Evolutionary conservation across 2,888 invertebrate genomes (phyloP), one percentile per base, ranked within the genome.

Genomic region (Trachelus tabidus): DNA sequence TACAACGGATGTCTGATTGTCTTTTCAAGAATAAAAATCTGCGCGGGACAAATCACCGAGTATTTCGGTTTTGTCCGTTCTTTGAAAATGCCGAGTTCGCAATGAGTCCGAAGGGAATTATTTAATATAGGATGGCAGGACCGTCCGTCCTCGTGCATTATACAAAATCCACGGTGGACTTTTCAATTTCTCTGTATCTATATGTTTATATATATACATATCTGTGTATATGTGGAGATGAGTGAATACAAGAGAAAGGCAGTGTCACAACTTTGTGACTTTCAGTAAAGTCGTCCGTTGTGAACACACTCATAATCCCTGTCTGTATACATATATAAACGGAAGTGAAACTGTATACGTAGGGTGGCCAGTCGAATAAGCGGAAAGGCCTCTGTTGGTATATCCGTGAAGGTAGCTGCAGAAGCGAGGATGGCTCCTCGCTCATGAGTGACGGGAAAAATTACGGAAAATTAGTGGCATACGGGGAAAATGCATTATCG

Each of bases 51-150:
- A 56, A 23, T 56, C 56, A 23, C 6, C 56, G 56, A 56, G 1
- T 23, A 56, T 56, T 56, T 56, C 23, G 56, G 56, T 56, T 56
- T 56, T 23, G 56, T 23, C 23, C 9, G 56, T 56, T 56, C 56
- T 56, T 56, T 56, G 23, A 56, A 23, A 56, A 56, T 56, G 56
- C 9, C 56, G 3, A 23, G 23, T 56, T 23, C 23, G 23, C 56
- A 23, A 56, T 23, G 23, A 56, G 56, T 23, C 88, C 87, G 84
- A 89, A 90, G 87, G 85, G 88, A 89, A 90, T 90, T 89, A 90
- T 88, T 89, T 89, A 86, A 87, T 89, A 87, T 87, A 87, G 85
- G 85, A 86, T 86, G 9, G 84, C 84, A 83, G 84, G 85, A 85
- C 84, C 83, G 85, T 84, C 85, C 89, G 85, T 86, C 84, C 85